Evolutionary conservation across 2,113 vertebrate genomes (phyloP), one percentile per base, ranked within the genome.

Genomic region (Formicarius rufipectus): DNA sequence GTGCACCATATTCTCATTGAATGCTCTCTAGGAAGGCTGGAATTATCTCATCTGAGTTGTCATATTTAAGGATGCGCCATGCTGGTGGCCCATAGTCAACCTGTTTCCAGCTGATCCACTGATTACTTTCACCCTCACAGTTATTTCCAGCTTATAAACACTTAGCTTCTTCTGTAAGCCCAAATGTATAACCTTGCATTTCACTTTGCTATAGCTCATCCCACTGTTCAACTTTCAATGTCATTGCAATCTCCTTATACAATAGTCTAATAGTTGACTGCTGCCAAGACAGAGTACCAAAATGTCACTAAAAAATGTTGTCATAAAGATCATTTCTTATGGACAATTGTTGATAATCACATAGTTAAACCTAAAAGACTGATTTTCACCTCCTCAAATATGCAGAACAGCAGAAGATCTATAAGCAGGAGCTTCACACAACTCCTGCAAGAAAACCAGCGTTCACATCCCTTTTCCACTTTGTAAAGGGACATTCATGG

Each of bases 41-140:
- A 91, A 91, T 89, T 95, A 55, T 52, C 27, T 68, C 30, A 17
- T n/a, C 33, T 56, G 35, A 78, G 33, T 28, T 66, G 50, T 93
- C 64, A 47, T 72, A 33, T 81, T 89, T 78, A 84, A 89, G 47
- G 73, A 92, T 84, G 50, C 37, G 60, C 30, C 53, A 49, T 27
- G 30, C 91, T 74, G 80, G 63, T 60, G 42, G 68, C n/a, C 53
- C 37, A 19, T 7, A 73, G 28, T 64, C 25, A 80, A 49, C 45
- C 23, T 81, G 39, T 71, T 93, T 93, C 87, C 91, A 95, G 87
- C 89, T 87, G 87, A 81, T 93, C 27, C 81, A 67, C 33, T 91
- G 91, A 95, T 93, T 93, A 24, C 52, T 78, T 78, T 93, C 30
- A 52, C 45, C 14, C 7, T 27, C 42, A 50, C n/a, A 91, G 33